Conservation (phyloP, 2,113 vertebrate species). For the Oxyura jamaicensis region DNA sequence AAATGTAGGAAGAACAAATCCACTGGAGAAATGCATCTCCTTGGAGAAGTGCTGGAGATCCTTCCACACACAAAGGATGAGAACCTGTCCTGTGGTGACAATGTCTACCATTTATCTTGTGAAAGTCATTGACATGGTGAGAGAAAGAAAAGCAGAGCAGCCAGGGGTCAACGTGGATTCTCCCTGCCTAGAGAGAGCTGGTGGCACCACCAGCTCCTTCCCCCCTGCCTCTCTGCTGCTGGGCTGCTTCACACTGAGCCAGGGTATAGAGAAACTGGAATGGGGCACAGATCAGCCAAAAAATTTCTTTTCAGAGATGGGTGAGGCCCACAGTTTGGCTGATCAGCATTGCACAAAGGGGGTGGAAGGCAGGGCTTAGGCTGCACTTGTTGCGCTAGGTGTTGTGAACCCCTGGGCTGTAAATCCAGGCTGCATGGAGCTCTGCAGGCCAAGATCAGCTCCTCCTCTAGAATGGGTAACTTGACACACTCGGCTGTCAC, state of each 20-base stretch:
- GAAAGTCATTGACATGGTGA: neutral
- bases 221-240: neutral
- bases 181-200: neutral
- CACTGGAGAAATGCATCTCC: neutral
- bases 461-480: neutral
- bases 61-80: neutral
- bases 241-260: neutral
- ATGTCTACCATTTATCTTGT: neutral
- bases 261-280: neutral
- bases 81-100: accelerated
- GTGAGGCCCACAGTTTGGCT: neutral
- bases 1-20: neutral
- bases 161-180: neutral
- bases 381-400: neutral
- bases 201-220: neutral
- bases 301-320: neutral
- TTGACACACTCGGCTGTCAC: neutral
- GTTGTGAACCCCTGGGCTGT: neutral
- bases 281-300: neutral
- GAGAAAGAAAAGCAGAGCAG: neutral
- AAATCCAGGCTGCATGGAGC: neutral
- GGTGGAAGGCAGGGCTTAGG: neutral
- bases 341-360: neutral
- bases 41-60: neutral
- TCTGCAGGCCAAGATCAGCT: too few relatives aligned